Conservation (phyloP, 2,888 invertebrate genomes). For the Oligia latruncula region DNA sequence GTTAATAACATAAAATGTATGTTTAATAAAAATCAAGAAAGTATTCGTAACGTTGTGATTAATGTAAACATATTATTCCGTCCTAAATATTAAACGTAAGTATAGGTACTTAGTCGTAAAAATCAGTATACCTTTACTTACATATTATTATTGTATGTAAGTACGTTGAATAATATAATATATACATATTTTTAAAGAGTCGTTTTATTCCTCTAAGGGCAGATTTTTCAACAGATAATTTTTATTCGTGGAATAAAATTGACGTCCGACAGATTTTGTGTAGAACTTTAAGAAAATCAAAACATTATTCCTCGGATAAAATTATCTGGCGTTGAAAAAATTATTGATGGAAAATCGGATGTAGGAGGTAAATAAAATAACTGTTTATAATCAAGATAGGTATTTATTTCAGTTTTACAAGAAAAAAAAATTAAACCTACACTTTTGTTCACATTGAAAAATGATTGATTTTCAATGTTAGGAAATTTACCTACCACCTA, state of each 20-base stretch:
- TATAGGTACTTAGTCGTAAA: slow-evolving; percentile 45
- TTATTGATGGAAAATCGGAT: background rate
- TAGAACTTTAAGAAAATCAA: no score
- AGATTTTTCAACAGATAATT: background rate
- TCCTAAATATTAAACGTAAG: slow-evolving; percentile 61
- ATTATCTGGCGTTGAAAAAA: background rate
- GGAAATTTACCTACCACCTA: background rate
- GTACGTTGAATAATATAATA: slow-evolving; percentile 61
- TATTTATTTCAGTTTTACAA: slow-evolving; percentile 31
- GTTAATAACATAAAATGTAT: slow-evolving; percentile 10
- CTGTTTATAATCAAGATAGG: slow-evolving; percentile 9
- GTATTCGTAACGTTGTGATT: slow-evolving; percentile 67
- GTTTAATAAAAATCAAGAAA: slow-evolving; percentile 26
- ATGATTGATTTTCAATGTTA: background rate
- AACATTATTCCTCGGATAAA: background rate
- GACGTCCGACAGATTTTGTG: no score
- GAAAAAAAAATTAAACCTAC: background rate
- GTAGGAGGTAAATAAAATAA: slow-evolving; percentile 23
- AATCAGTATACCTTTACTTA: slow-evolving; percentile 47
- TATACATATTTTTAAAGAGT: slow-evolving; percentile 50
- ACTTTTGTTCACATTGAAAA: slow-evolving; percentile 1
- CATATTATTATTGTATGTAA: slow-evolving; percentile 59
- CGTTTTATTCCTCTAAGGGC: background rate
- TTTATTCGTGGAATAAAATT: background rate
- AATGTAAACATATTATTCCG: slow-evolving; percentile 66